These are phyloP conservation scores for Drosophila varians DNA, from an alignment of 1,140 invertebrate genomes.

Conservation along the genomic window DNA sequence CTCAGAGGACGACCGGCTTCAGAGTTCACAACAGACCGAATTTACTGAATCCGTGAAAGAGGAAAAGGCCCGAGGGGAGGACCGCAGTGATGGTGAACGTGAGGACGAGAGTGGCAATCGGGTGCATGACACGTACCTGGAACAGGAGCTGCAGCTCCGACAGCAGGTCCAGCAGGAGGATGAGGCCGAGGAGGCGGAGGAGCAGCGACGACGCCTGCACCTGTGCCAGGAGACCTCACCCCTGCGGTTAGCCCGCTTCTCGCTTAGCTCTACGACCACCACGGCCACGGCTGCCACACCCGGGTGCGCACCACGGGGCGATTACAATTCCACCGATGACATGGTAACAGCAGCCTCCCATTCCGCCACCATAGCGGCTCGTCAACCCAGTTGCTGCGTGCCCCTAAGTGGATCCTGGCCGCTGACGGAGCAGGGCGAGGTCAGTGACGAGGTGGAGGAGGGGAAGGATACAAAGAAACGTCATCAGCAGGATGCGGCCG, in stretches of 20 bases:
- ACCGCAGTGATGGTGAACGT: neutral
- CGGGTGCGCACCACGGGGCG: neutral
- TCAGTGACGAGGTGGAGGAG: neutral
- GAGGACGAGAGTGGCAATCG: neutral
- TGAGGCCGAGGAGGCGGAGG: slow-evolving; percentile 4
- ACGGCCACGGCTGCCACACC: neutral
- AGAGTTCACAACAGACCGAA: neutral
- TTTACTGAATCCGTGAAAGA: neutral
- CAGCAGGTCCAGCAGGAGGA: neutral
- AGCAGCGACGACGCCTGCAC: neutral
- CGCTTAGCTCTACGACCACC: slow-evolving; percentile 8
- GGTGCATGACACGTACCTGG: neutral
- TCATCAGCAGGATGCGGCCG: neutral
- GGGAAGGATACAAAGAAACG: neutral
- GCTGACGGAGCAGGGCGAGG: neutral
- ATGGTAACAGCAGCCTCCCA: slow-evolving; percentile 23
- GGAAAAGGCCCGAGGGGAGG: neutral
- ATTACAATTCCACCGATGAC: neutral
- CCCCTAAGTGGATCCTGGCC: neutral
- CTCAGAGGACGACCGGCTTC: neutral
- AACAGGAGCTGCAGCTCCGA: neutral
- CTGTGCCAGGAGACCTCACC: neutral
- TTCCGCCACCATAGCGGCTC: neutral
- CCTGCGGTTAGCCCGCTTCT: slow-evolving; percentile 2
- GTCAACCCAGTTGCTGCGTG: neutral